Base-by-base conservation (phyloP, 35 echinoderm and acorn worm species). In the Apostichopus japonicus region DNA sequence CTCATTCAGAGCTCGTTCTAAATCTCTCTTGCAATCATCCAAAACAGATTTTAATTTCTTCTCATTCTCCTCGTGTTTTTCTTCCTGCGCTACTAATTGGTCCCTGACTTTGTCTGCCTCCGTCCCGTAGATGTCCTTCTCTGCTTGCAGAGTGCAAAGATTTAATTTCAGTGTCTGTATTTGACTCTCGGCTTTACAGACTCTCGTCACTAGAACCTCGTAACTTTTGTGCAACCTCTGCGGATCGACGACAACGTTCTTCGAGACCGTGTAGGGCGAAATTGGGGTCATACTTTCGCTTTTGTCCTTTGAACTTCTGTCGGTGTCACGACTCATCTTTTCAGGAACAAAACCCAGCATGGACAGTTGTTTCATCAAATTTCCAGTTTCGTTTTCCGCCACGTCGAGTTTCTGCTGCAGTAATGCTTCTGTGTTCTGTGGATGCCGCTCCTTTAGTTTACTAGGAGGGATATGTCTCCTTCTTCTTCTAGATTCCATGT, bases 91-190 rank as follows among this genome's bases (percentile, higher is more conserved):
- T 16, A 13, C 5, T 10, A 67, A 25, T 58, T 72, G 87, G 11
- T 91, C 92, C 71, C 61, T 80, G 13, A 91, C 53, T 15, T 70
- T 90, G 7, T 24, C 80, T 1, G 87, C 86, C 24, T 93, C 91
- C 6, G 93, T 81, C 21, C 92, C 63, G 14, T 44, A 61, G 27
- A 96, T 61, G 24, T 96, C 95, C 87, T 87, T 96, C 79, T 93
- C 95, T 24, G 95, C 92, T 65, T 96, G 94, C 70, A 95, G 17
- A 17, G 94, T 52, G 71, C 96, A 98, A 52, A 98, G 78, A 65
- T 98, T 98, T 6, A 98, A 91, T 77, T 95, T 95, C 23, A 98
- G 79, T 13, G 96, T 95, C 77, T 98, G 96, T 10, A 98, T 70
- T 24, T 94, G 92, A 78, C 96, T 98, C 86, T 98, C 96, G 23